Evolutionary conservation across 2,888 invertebrate genomes (phyloP), one percentile per base, ranked within the genome.

Genomic region (Criorhina ranunculi): DNA sequence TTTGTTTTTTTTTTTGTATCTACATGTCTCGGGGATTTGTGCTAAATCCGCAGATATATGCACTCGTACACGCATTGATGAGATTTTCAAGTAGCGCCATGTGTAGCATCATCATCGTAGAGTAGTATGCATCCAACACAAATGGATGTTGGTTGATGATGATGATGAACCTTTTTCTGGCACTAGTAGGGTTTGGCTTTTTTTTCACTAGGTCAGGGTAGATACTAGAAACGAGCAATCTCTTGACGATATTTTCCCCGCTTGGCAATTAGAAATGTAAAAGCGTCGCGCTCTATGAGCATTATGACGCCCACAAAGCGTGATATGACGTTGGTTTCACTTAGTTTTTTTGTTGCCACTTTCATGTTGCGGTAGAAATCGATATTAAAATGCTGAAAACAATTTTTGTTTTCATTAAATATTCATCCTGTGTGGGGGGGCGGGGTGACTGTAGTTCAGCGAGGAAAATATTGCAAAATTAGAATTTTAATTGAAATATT

Each of bases 401-500:
- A 35, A 60, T 59, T 33, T 46, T 51, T 24, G 17, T 29, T 33
- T 60, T 70, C 64, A 73, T 85, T 69, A 55, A 55, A 78, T 60
- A 83, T 62, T 70, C 51, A 75, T 29, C 49, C 15, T 55, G 42
- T 46, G 35, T n/a, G 37, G 19, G 35, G 60, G 9, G 12, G 6
- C 12, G 37, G 7, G 11, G 37, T 44, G 42, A 12, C 19, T 17
- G 49, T 37, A n/a, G 29, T 19, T 4, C 9, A 1, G 37, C 19
- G 31, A 42, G 15, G 49, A 29, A 29, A 17, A 51, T 11, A 40
- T 31, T 55, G 31, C 33, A 64, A 73, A 57, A 73, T 73, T 79
- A 64, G 73, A 83, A 83, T 83, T 78, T 83, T 69, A 79, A 79
- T 83, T 79, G 67, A 59, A 72, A 77, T 59, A 66, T 59, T 70